phyloP scores from a whole-genome alignment of 2,888 invertebrate genomes.

The Ectemnius continuus region DNA sequence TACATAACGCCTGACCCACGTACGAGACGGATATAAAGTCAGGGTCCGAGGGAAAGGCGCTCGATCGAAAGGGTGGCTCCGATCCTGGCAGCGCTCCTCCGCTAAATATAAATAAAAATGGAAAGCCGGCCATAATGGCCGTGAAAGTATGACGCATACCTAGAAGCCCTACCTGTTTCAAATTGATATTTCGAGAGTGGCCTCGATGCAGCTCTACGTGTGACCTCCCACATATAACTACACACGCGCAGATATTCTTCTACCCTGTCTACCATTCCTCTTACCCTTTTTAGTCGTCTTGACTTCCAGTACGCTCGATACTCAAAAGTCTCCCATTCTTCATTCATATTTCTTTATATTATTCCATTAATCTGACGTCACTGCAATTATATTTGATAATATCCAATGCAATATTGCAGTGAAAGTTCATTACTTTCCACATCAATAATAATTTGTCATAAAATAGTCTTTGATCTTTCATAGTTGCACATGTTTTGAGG shows the following conservation, averaged over 20 bases:
- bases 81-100: conserved; percentile 34
- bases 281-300: not conserved
- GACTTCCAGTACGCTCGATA: not conserved
- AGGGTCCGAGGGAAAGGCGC: not conserved
- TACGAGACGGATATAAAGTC: conserved; percentile 53
- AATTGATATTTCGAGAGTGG: conserved; percentile 73
- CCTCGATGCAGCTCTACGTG: conserved; percentile 27
- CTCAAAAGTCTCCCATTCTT: too few relatives aligned
- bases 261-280: not conserved
- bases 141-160: conserved; percentile 75
- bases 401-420: too few relatives aligned
- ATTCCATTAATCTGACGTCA: too few relatives aligned
- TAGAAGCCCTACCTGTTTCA: conserved; percentile 65
- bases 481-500: too few relatives aligned
- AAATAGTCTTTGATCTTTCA: too few relatives aligned
- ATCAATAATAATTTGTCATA: too few relatives aligned
- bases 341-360: too few relatives aligned
- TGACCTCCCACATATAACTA: too few relatives aligned
- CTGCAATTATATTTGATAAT: too few relatives aligned
- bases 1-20: conserved; percentile 40
- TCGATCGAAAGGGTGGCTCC: conserved; percentile 23
- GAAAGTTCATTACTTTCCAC: too few relatives aligned
- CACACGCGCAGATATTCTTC: conserved; percentile 30
- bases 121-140: conserved; percentile 76
- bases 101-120: conserved; percentile 76